Base-by-base conservation (phyloP, 2,113 vertebrate species). In the Syngnathoides biaculeatus region DNA sequence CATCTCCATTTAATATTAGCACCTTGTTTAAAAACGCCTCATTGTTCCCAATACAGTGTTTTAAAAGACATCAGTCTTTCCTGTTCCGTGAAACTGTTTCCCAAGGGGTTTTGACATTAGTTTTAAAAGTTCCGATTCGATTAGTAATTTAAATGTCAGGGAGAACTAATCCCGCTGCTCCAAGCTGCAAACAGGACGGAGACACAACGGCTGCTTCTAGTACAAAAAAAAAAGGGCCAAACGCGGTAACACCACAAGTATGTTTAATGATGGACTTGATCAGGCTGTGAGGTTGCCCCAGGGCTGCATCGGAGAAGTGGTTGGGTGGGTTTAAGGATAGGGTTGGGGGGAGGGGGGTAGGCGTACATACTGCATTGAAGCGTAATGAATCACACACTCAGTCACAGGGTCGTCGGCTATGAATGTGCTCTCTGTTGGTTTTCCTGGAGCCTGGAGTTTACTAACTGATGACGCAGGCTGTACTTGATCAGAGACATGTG, bases 381-480 rank as follows among this genome's bases (percentile, higher is more conserved):
- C 86, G 88, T 91, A 92, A 92, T 92, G 90, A 92, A 92, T 91
- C 91, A 91, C 90, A 92, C 88, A 91, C 90, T 83, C 89, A 91
- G 91, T 92, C 91, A 92, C 90, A 91, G 89, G 91, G 90, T 90
- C 87, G 89, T 86, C 80, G 12, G 84, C 86, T 86, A 92, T 92
- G 90, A 92, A 92, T 92, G 91, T 91, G 81, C 84, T 92, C 91
- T 91, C 91, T 91, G 91, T 92, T 91, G 90, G 90, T 91, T 90
- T 91, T 92, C 88, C 89, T 89, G 90, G 90, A 91, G 90, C 89
- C 89, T 85, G 85, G 88, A 86, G 87, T 92, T 92, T 91, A 91
- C 90, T 91, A 90, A 92, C 88, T 89, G 88, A 91, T 92, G 91
- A 92, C 91, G 91, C 91, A 92, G 90, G 88, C 90, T 86, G 84